Conservation (phyloP, 2,797 vertebrate species). For the Dryobates pubescens region DNA sequence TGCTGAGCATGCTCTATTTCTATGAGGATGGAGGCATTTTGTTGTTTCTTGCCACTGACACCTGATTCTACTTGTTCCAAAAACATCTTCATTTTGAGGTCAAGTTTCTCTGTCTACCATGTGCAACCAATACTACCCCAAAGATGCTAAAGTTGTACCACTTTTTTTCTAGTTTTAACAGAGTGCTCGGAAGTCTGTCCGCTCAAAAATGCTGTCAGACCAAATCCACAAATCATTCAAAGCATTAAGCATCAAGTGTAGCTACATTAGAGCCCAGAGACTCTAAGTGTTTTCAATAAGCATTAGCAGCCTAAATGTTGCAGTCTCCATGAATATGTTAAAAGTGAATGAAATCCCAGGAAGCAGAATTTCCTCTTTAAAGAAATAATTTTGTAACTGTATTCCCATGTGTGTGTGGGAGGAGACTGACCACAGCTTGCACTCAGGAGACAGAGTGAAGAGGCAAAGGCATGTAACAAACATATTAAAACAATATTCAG, state of each 20-base stretch:
- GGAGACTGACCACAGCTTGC: background rate
- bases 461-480: background rate
- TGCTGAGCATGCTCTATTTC: background rate
- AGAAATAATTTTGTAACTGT: background rate
- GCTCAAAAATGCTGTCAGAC: background rate
- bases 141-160: background rate
- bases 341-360: background rate
- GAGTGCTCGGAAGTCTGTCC: background rate
- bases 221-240: background rate
- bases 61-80: background rate
- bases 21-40: background rate
- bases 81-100: background rate
- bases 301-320: background rate
- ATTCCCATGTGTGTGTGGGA: background rate
- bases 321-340: background rate
- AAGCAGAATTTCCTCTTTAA: background rate
- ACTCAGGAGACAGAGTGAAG: background rate
- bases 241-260: background rate
- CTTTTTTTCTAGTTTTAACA: background rate
- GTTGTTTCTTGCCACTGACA: background rate
- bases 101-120: background rate
- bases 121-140: background rate
- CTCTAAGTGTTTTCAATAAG: background rate
- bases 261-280: background rate
- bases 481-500: background rate